These are phyloP conservation scores for Agriopis leucophaearia DNA, from an alignment of 2,888 invertebrate species.

Conservation along the genomic window DNA sequence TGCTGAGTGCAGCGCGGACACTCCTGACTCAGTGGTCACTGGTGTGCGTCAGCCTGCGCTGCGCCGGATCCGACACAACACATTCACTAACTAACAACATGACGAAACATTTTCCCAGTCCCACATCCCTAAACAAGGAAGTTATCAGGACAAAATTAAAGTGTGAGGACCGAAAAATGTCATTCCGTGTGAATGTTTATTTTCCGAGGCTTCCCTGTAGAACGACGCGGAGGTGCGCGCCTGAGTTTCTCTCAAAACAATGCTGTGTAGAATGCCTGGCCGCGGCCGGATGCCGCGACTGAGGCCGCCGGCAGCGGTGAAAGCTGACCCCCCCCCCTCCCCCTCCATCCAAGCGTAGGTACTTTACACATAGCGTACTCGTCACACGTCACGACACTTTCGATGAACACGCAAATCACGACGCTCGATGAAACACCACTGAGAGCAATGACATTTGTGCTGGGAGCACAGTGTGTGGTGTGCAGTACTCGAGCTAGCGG, in stretches of 20 bases:
- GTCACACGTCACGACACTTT: constrained; percentile 29
- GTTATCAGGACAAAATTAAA: no score
- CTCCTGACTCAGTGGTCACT: no score
- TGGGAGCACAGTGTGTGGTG: no score
- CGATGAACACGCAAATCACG: constrained; percentile 15
- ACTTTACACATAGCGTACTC: not conserved
- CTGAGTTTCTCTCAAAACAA: constrained; percentile 12
- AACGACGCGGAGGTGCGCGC: not conserved
- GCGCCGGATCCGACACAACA: no score
- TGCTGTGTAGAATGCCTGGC: not conserved
- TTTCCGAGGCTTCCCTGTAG: not conserved
- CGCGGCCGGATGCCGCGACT: constrained; percentile 10
- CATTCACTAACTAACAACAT: no score
- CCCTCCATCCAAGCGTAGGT: constrained; percentile 10
- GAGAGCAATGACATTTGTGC: not conserved
- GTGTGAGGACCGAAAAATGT: not conserved
- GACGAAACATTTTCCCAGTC: no score
- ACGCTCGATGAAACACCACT: not conserved
- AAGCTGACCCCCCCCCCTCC: constrained; percentile 23
- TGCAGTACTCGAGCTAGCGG: no score
- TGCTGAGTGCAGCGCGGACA: no score
- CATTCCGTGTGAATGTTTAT: constrained; percentile 7
- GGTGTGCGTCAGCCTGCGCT: no score
- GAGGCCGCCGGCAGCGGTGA: constrained; percentile 14
- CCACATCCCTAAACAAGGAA: no score